These are phyloP conservation scores for Clunio marinus DNA, from an alignment of 2,888 invertebrate genomes.

Conservation along the genomic window DNA sequence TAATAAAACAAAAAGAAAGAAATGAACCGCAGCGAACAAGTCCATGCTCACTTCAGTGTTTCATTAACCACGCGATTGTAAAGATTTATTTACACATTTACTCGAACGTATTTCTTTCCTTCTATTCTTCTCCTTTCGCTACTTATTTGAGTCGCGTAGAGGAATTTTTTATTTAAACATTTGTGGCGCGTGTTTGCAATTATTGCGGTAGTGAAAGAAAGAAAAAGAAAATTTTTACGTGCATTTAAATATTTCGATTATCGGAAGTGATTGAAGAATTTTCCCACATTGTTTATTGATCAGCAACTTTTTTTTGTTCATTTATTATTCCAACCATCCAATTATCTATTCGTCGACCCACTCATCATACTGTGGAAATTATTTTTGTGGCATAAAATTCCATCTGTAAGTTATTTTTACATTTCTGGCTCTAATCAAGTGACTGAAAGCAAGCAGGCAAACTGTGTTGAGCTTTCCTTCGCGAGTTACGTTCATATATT, in stretches of 20 bases:
- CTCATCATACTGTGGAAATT: conserved; percentile 23
- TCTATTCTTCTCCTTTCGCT: background rate
- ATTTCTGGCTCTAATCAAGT: conserved; percentile 5
- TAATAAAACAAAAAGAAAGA: too few species aligned
- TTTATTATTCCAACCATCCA: too few species aligned
- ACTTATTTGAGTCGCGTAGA: background rate
- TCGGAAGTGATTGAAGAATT: too few species aligned
- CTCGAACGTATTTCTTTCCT: background rate
- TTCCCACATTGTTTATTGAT: background rate
- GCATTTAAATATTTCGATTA: too few species aligned
- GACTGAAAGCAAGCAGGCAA: conserved; percentile 4
- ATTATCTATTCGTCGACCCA: background rate
- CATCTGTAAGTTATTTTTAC: conserved; percentile 10
- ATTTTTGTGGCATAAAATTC: conserved; percentile 1
- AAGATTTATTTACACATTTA: conserved; percentile 15
- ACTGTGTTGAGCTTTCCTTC: too few species aligned
- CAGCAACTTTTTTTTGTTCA: too few species aligned
- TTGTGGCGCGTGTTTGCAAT: background rate
- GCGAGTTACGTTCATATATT: too few species aligned
- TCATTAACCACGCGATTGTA: conserved; percentile 26
- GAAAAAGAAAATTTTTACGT: background rate
- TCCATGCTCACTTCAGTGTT: conserved; percentile 10
- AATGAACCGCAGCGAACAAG: background rate
- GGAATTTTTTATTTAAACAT: background rate
- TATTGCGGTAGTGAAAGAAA: background rate